Conservation (phyloP, 1,140 invertebrate genomes). For the Parapsyche elsis region DNA sequence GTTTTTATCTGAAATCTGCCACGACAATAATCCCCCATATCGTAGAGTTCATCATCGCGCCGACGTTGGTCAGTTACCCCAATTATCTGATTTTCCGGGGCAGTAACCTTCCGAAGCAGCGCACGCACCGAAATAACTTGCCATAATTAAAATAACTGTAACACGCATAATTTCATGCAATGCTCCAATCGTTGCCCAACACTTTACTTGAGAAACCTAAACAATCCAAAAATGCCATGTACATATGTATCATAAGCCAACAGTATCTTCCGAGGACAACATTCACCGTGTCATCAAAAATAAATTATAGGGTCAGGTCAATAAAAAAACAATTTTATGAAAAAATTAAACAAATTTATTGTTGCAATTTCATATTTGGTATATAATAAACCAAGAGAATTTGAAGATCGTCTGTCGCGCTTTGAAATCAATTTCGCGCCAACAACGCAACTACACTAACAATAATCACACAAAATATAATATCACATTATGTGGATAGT, state of each 20-base stretch:
- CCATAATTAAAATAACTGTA: neutral
- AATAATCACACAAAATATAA: conserved; percentile 8
- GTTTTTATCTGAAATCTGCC: neutral
- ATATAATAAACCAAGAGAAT: neutral
- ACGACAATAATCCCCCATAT: neutral
- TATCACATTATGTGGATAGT: neutral
- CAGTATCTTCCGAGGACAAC: no score
- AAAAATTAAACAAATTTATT: conserved; percentile 1
- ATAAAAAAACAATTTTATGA: neutral
- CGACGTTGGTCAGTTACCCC: conserved; percentile 35
- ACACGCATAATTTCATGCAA: no score
- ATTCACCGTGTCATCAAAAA: no score
- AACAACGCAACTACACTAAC: neutral
- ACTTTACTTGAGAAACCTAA: no score
- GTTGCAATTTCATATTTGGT: neutral
- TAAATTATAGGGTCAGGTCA: no score
- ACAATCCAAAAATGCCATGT: no score
- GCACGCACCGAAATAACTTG: conserved; percentile 12
- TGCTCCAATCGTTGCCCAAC: no score
- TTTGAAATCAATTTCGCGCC: neutral
- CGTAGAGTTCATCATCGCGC: neutral
- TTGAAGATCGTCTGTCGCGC: neutral
- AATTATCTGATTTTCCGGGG: conserved; percentile 35
- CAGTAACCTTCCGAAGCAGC: conserved; percentile 5
- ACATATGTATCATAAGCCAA: no score